Evolutionary conservation across 2,797 vertebrate species (phyloP), one percentile per base, ranked within the genome.

Genomic region (Otolemur crassicaudatus): DNA sequence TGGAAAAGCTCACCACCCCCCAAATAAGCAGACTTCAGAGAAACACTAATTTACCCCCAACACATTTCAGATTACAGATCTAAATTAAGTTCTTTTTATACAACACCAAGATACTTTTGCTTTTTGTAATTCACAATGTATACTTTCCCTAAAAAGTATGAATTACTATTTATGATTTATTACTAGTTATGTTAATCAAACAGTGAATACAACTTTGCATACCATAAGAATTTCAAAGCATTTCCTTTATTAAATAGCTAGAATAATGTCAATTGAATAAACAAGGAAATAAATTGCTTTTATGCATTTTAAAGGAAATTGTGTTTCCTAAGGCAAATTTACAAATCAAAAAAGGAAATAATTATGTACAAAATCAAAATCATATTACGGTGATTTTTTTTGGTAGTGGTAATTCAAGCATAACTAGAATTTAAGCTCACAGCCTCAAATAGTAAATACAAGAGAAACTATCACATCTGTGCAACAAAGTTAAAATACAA

Each of bases 11-110:
- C 96, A 94, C 46, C 46, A 3, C 13, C 49, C 49, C 0, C 49
- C 14, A 85, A 80, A 95, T 67, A 96, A 97, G 37, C 61, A 97
- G 96, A 98, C 92, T 83, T 97, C 80, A 98, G 90, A 97, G 87
- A 97, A 94, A 93, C 23, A 96, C 90, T 96, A 98, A 89, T 49
- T 95, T 98, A 97, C 96, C 87, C 87, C 94, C 85, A 61, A 76
- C 3, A 75, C 94, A 98, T 98, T 98, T 98, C 94, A 97, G 95
- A 98, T 98, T 98, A 98, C 96, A 96, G 88, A 97, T 95, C 97
- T 97, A 98, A 98, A 95, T 96, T 94, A 97, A 97, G 63, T 97
- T 94, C 82, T 93, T 94, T 96, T 95, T 94, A 80, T 72, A 81
- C 75, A 61, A 94, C 20, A 88, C 87, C 90, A 98, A 97, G 76